A percentile compares a stretch with the other conserved stretches of the same genome.
Conservation (phyloP, 2,113 vertebrate species). For the Neolamprologus variostigma region DNA sequence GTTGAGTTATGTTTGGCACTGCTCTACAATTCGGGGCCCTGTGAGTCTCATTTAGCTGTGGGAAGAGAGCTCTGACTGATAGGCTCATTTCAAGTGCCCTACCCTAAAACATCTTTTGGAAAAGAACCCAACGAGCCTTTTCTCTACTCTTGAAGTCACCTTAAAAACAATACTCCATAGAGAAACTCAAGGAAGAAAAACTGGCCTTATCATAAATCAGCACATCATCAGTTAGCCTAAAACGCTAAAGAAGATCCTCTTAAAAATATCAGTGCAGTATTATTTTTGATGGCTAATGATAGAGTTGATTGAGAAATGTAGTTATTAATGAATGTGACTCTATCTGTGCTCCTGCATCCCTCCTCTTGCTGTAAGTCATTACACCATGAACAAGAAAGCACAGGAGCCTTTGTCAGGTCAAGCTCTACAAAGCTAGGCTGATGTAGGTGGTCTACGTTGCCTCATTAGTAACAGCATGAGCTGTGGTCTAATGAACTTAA, state of each 20-base stretch:
- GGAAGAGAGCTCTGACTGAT: slow-evolving; percentile 50
- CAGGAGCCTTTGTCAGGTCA: slow-evolving; percentile 81
- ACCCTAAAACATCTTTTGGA: slow-evolving; percentile 30
- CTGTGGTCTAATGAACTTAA: slow-evolving; percentile 93
- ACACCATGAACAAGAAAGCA: slow-evolving; percentile 61
- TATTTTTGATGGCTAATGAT: not conserved
- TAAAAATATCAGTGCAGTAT: not conserved
- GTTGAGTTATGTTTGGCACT: slow-evolving; percentile 63
- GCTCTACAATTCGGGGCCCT: slow-evolving; percentile 27
- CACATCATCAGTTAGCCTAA: not conserved
- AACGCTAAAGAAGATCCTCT: not conserved
- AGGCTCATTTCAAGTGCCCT: slow-evolving; percentile 43
- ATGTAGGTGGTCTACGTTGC: slow-evolving; percentile 74
- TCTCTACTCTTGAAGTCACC: not conserved
- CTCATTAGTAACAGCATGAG: slow-evolving; percentile 77
- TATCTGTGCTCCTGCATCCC: not conserved
- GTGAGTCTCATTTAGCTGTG: slow-evolving; percentile 58
- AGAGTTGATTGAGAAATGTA: not conserved
- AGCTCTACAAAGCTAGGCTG: slow-evolving; percentile 75
- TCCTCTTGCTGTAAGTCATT: slow-evolving; percentile 54
- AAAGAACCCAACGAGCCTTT: slow-evolving; percentile 35
- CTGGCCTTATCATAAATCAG: not conserved
- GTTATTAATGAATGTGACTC: not conserved
- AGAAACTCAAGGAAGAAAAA: not conserved
- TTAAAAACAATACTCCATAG: not conserved